Percentiles rank a stretch among this genome's conserved stretches.
Conservation (phyloP, 2,797 vertebrate genomes). For the Muscicapa comitata region DNA sequence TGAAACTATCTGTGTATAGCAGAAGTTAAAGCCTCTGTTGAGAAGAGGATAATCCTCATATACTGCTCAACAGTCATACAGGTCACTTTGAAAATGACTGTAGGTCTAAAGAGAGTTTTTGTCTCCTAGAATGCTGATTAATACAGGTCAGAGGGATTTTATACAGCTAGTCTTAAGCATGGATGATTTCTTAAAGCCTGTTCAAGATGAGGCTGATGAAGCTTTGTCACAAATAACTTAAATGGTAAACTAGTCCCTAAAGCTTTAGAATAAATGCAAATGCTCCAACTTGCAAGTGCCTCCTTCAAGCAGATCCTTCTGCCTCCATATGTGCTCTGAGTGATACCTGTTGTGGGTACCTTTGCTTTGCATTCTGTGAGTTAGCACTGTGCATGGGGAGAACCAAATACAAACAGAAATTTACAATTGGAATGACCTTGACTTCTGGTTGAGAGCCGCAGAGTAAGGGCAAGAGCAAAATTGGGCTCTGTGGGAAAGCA, state of each 20-base stretch:
- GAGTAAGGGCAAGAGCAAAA: neutral
- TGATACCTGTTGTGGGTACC: neutral
- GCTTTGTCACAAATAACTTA: neutral
- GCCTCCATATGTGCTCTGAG: neutral
- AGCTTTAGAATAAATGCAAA: neutral
- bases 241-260: neutral
- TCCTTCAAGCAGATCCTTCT: neutral
- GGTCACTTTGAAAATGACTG: neutral
- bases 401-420: neutral
- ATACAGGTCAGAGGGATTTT: neutral
- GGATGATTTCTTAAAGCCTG: neutral
- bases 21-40: neutral
- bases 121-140: neutral
- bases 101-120: neutral
- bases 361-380: neutral
- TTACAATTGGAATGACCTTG: neutral
- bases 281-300: neutral
- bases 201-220: neutral
- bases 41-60: neutral
- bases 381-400: rapidly evolving
- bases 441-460: neutral
- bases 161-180: neutral
- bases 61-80: neutral
- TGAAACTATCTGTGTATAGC: neutral
- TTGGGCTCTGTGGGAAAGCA: neutral